Evolutionary conservation across 2,113 vertebrate genomes (phyloP), one percentile per base, ranked within the genome.

Genomic region (Octodon degus): DNA sequence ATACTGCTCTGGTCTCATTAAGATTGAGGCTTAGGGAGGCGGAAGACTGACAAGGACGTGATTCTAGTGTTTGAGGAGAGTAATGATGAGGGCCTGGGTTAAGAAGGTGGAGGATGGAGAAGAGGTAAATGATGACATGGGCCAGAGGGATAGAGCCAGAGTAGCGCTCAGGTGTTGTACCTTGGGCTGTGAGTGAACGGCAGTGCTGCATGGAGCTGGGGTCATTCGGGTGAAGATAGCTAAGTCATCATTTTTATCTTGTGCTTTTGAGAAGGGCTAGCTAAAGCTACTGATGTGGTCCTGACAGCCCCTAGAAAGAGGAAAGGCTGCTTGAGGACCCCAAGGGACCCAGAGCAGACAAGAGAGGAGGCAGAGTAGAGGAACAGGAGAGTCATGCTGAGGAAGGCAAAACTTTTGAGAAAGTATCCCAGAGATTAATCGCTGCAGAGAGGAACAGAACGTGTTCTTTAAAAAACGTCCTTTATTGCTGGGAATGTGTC

Each of bases 121-220:
- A 14, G 40, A 53, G 17, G 77, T 12, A 19, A 19, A 53, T 30
- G 63, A 37, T 25, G 9, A 13, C 7, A 20, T 0, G 1, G 17
- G 14, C 5, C 20, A 80, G 67, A 60, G 25, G 47, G 34, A 34
- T 12, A 19, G 37, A 34, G 20, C 47, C 25, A 16, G 32, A 76
- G 34, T n/a, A 30, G 10, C 37, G 24, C 53, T 77, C 24, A 1
- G 14, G 55, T n/a, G 50, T 43, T 43, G 40, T 40, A 50, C 67
- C 81, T 34, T 63, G 40, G 81, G 60, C 34, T 90, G 5, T 32
- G 10, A 1, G 12, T 84, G 58, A 34, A 20, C 8, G 37, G 20
- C 2, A 1, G 37, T n/a, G 32, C 24, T 0, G 14, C 43, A 43
- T 43, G 65, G 34, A 79, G 24, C 13, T 14, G 24, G 0, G 1